Conservation (phyloP, 2,888 invertebrate genomes). For the Gibbula magus region DNA sequence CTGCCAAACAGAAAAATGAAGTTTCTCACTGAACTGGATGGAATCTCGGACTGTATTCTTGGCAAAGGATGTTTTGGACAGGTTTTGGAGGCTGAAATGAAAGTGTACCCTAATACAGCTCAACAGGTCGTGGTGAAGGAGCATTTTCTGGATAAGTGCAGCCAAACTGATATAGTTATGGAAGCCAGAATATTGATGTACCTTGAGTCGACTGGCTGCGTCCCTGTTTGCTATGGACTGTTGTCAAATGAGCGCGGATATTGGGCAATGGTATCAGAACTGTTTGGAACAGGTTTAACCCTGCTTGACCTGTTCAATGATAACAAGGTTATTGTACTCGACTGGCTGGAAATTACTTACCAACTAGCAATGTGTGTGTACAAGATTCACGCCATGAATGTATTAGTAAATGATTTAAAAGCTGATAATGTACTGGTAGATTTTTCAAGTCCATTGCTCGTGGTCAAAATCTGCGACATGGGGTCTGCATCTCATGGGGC, state of each 20-base stretch:
- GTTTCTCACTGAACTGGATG: too few species aligned
- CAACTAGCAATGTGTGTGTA: not conserved
- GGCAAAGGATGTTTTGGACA: too few species aligned
- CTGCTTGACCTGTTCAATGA: not conserved
- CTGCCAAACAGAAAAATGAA: too few species aligned
- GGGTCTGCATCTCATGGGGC: not conserved
- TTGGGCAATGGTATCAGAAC: not conserved
- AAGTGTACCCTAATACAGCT: too few species aligned
- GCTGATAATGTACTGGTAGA: not conserved
- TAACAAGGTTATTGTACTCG: not conserved
- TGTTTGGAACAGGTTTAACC: not conserved
- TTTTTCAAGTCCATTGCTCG: not conserved
- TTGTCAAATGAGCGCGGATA: not conserved
- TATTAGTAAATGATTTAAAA: not conserved
- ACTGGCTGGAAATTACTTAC: not conserved
- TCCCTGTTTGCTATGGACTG: not conserved
- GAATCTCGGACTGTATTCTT: too few species aligned
- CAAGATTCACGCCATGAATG: not conserved
- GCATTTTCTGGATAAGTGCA: not conserved
- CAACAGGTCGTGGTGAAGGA: not conserved
- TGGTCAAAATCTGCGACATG: not conserved
- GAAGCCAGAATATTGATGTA: not conserved
- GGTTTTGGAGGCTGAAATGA: too few species aligned
- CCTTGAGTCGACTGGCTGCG: not conserved
- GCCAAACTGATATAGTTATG: not conserved